Evolutionary conservation across 2,888 invertebrate genomes (phyloP).

Genomic region (Chaitophorus viminalis): DNA sequence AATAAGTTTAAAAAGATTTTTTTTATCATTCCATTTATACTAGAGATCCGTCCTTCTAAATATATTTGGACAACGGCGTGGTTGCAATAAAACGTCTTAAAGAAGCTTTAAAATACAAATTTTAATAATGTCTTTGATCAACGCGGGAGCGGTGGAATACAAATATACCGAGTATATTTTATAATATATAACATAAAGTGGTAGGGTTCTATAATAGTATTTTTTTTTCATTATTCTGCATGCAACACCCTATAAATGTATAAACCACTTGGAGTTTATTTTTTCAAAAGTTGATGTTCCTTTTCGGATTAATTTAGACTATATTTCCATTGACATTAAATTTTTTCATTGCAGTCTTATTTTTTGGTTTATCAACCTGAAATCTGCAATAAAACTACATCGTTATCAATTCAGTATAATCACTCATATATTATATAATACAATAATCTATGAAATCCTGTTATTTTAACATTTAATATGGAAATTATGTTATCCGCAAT

Average conservation of each 20-base stretch:
- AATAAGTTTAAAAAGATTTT: conserved; percentile 15
- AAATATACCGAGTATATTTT: not conserved
- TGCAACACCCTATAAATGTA: not conserved
- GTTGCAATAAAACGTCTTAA: conserved; percentile 10
- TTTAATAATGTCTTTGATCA: not conserved
- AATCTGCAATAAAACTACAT: not conserved
- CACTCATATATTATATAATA: too few relatives aligned
- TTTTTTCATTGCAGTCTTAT: not conserved
- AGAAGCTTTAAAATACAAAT: not conserved
- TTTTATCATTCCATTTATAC: conserved; percentile 9
- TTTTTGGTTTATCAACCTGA: not conserved
- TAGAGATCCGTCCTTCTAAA: not conserved
- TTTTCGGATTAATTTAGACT: not conserved
- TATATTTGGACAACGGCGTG: conserved; percentile 5
- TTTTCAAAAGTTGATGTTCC: not conserved
- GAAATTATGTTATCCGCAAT: too few relatives aligned
- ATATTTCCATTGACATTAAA: not conserved
- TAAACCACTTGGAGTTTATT: not conserved
- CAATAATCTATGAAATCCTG: too few relatives aligned
- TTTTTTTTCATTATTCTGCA: not conserved
- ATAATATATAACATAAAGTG: not conserved
- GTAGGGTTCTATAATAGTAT: not conserved
- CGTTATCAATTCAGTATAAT: not conserved
- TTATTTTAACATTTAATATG: too few relatives aligned
- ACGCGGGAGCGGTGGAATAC: not conserved